Percentiles rank a stretch among this genome's conserved stretches.
phyloP scores from a whole-genome alignment of 1,140 invertebrate species.

The Drosophila kurseongensis region DNA sequence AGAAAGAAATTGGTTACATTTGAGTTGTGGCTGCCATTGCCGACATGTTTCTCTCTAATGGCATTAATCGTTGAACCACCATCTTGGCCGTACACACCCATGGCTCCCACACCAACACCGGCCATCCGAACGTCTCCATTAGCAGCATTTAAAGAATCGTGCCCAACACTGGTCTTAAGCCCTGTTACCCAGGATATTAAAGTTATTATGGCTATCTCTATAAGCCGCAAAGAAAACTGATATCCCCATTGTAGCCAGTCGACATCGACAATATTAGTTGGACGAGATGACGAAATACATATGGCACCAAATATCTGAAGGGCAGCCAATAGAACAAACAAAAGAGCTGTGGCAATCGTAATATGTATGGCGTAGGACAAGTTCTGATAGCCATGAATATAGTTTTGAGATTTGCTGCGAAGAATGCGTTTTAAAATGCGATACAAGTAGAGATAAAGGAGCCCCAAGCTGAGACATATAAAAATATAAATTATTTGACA shows the following conservation, averaged over 20 bases:
- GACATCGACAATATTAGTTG: slow-evolving; percentile 70
- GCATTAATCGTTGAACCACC: slow-evolving; percentile 16
- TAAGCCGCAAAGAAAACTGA: slow-evolving; percentile 92
- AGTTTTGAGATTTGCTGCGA: slow-evolving; percentile 88
- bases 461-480: slow-evolving; percentile 91
- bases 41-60: slow-evolving; percentile 85
- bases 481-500: slow-evolving; percentile 93
- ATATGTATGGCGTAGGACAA: slow-evolving; percentile 93
- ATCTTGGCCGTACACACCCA: slow-evolving; percentile 21
- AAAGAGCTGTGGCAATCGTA: slow-evolving; percentile 92
- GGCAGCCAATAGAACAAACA: slow-evolving; percentile 92
- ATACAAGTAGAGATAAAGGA: slow-evolving; percentile 94
- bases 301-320: slow-evolving; percentile 91
- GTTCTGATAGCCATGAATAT: slow-evolving; percentile 88
- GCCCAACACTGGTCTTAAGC: slow-evolving; percentile 86
- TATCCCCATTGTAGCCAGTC: slow-evolving; percentile 96
- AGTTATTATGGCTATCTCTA: slow-evolving; percentile 93
- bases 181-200: slow-evolving; percentile 93
- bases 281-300: slow-evolving; percentile 85
- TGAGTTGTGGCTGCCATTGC: slow-evolving; percentile 84
- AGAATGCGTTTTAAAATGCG: slow-evolving; percentile 88
- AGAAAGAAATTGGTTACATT: slow-evolving; percentile 90
- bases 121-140: slow-evolving; percentile 47
- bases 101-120: slow-evolving; percentile 12
- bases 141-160: slow-evolving; percentile 19